A percentile compares a stretch with the other conserved stretches of the same genome.
phyloP scores from a whole-genome alignment of 2,797 vertebrate genomes.

The Parauchenoglanis punctatus region DNA sequence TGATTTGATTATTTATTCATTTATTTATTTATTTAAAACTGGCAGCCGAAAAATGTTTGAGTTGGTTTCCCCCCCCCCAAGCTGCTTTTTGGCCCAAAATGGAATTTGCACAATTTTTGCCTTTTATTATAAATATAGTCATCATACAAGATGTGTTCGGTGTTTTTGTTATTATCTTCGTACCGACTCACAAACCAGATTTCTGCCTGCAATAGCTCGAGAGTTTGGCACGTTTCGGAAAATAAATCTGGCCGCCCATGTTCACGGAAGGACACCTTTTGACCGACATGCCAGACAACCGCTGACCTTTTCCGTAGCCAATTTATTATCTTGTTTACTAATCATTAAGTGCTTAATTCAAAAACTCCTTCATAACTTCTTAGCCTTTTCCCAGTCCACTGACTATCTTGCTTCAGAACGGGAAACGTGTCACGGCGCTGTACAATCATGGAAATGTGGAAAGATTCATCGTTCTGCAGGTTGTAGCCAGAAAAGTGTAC shows the following conservation, averaged over 20 bases:
- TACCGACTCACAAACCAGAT: not conserved
- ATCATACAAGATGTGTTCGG: not conserved
- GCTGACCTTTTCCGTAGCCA: not conserved
- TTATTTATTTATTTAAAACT: not conserved
- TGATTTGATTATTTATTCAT: not conserved
- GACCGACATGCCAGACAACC: not conserved
- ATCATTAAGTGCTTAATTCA: not conserved
- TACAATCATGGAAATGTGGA: not conserved
- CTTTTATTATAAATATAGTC: not conserved
- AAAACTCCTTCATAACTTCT: not conserved
- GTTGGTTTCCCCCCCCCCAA: not conserved
- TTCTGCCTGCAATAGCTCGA: not conserved
- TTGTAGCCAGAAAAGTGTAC: not conserved
- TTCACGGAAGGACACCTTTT: not conserved
- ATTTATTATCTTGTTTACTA: not conserved
- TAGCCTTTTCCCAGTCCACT: not conserved
- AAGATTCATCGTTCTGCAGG: not conserved
- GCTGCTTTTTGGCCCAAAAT: not conserved
- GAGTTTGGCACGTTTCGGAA: not conserved
- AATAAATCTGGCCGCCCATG: not conserved
- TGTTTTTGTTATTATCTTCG: not conserved
- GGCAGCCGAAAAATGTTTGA: not conserved
- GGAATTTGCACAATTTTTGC: not conserved
- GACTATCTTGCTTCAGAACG: not conserved
- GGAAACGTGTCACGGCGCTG: not conserved